Evolutionary conservation across 1,140 invertebrate species (phyloP).

Genomic region (Daktulosphaira vitifoliae): DNA sequence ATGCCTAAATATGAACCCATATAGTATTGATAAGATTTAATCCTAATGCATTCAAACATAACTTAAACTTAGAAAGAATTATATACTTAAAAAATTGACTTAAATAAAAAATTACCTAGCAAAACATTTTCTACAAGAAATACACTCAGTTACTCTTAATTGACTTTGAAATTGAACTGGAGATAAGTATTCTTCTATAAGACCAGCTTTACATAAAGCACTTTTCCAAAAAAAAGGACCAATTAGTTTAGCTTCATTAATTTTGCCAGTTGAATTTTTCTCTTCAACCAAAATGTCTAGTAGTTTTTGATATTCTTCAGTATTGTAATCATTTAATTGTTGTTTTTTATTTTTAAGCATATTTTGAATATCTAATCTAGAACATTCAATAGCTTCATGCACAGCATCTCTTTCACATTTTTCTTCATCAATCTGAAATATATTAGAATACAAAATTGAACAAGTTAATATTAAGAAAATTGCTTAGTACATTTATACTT

Average conservation of each 20-base stretch:
- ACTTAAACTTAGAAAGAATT: too few relatives aligned
- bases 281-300: not conserved
- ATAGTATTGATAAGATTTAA: too few relatives aligned
- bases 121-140: slow-evolving; percentile 29
- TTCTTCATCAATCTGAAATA: slow-evolving; percentile 17
- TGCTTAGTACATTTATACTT: not conserved
- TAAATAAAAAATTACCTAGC: slow-evolving; percentile 30
- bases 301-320: slow-evolving; percentile 14
- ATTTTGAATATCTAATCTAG: slow-evolving; percentile 23
- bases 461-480: too few relatives aligned
- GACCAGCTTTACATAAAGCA: slow-evolving; percentile 17
- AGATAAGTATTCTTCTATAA: slow-evolving; percentile 16
- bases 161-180: slow-evolving; percentile 27
- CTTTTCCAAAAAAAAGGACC: slow-evolving; percentile 30
- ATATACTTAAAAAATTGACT: too few relatives aligned
- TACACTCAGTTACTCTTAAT: slow-evolving; percentile 9
- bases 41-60: too few relatives aligned
- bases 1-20: too few relatives aligned
- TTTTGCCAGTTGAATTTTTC: slow-evolving; percentile 11
- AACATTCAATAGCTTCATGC: slow-evolving; percentile 26
- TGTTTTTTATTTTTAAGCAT: slow-evolving; percentile 25
- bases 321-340: slow-evolving; percentile 14
- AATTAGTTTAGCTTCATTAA: slow-evolving; percentile 18
- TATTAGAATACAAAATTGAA: too few relatives aligned
- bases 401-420: slow-evolving; percentile 24